These are phyloP conservation scores for Acromyrmex heyeri DNA, from an alignment of 1,140 invertebrate genomes.

Conservation along the genomic window DNA sequence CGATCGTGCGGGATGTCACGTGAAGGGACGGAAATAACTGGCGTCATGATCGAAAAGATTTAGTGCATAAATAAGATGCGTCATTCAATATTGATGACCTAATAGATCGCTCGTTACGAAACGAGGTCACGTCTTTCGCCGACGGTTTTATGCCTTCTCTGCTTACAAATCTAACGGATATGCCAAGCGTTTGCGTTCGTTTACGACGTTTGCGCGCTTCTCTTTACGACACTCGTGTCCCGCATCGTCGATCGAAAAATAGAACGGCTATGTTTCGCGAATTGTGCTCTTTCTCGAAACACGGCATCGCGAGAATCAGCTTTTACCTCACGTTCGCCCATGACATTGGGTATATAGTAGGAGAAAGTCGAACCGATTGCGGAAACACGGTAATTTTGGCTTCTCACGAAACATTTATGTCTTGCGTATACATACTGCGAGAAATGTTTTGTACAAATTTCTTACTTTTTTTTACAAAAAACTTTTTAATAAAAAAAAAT, in stretches of 20 bases:
- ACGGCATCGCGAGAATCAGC: neutral
- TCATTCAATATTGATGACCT: neutral
- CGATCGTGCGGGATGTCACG: neutral
- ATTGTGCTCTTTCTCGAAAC: neutral
- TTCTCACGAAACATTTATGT: neutral
- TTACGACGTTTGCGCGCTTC: conserved; percentile 60
- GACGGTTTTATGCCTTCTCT: conserved; percentile 45
- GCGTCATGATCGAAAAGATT: neutral
- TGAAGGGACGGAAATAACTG: neutral
- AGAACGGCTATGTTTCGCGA: conserved; percentile 31
- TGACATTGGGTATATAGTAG: conserved; percentile 17
- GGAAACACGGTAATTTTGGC: conserved; percentile 27
- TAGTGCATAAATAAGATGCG: conserved; percentile 22
- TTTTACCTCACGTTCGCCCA: neutral
- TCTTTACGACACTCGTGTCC: conserved; percentile 44
- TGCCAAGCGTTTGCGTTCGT: conserved; percentile 24
- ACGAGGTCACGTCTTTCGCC: conserved; percentile 57
- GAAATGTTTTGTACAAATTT: too few relatives aligned
- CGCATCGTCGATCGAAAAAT: conserved; percentile 44
- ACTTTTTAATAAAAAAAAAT: too few relatives aligned
- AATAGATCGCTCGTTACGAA: conserved; percentile 39
- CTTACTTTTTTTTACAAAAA: too few relatives aligned
- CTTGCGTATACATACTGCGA: too few relatives aligned
- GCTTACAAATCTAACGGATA: conserved; percentile 58
- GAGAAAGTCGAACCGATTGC: conserved; percentile 29